Evolutionary conservation across 1,140 invertebrate genomes (phyloP).

Genomic region (Leptonema lineaticorne): DNA sequence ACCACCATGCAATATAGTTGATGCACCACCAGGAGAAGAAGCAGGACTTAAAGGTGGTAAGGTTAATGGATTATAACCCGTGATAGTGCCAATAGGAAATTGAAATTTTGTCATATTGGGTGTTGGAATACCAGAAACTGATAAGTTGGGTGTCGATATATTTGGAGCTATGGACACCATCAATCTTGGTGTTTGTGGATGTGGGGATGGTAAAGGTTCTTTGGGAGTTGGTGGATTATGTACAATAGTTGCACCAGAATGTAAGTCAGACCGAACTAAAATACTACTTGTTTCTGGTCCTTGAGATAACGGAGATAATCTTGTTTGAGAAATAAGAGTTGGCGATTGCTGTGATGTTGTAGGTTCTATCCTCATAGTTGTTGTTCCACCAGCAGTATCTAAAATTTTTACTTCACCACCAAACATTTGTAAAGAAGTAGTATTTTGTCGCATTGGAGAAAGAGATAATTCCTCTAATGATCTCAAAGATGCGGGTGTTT

Average conservation of each 20-base stretch:
- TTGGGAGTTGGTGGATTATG: slow-evolving; percentile 61
- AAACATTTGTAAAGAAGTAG: slow-evolving; percentile 69
- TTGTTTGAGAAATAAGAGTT: slow-evolving; percentile 53
- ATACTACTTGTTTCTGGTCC: slow-evolving; percentile 60
- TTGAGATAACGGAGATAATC: slow-evolving; percentile 51
- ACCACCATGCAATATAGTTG: slow-evolving; percentile 67
- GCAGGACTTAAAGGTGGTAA: slow-evolving; percentile 55
- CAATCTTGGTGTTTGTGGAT: slow-evolving; percentile 60
- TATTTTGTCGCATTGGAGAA: slow-evolving; percentile 51
- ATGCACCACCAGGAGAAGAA: slow-evolving; percentile 51
- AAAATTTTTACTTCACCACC: slow-evolving; percentile 76
- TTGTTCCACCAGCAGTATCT: slow-evolving; percentile 65
- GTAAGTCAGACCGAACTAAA: slow-evolving; percentile 70
- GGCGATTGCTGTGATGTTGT: slow-evolving; percentile 57
- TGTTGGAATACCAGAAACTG: slow-evolving; percentile 48
- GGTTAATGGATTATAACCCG: slow-evolving; percentile 71
- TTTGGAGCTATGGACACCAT: slow-evolving; percentile 59
- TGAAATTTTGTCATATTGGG: slow-evolving; percentile 59
- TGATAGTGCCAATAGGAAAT: slow-evolving; percentile 64
- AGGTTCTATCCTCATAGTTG: slow-evolving; percentile 70
- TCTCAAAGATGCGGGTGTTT: slow-evolving; percentile 54
- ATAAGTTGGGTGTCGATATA: slow-evolving; percentile 60
- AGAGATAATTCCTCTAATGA: slow-evolving; percentile 60
- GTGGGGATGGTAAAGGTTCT: slow-evolving; percentile 50
- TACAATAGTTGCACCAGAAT: slow-evolving; percentile 73